Evolutionary conservation across 2,888 invertebrate species (phyloP), one percentile per base, ranked within the genome.

Genomic region (Automeris io): DNA sequence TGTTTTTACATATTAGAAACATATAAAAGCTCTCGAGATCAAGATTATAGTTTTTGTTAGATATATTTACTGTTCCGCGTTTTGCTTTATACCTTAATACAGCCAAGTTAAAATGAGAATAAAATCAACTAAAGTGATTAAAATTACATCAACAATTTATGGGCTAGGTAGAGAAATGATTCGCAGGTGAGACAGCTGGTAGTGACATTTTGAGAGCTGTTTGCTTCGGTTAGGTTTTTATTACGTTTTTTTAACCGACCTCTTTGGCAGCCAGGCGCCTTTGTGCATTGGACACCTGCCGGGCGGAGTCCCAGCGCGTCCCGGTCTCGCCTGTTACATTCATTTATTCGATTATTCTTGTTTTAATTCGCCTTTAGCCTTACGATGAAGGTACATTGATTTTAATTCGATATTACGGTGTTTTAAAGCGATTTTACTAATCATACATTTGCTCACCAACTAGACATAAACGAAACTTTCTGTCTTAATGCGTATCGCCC

Each of bases 281-380:
- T 77, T 79, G 72, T 79, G 70, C 51, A 41, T 38, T 47, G 64
- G 62, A 70, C 80, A 82, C 81, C 82, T 80, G 80, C 80, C 72
- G 57, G 55, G 51, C 54, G 48, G 56, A 55, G 51, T 46, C 51
- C 51, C 41, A 48, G 45, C 49, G 47, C 50, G 57, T 53, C 54
- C 54, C 60, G 52, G 57, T 63, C 57, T 46, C 49, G 60, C 56
- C 47, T 57, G 57, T 59, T 61, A 54, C 61, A 58, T 72, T 67
- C 58, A 62, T 51, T 42, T 40, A 47, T 41, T 47, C 43, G 39
- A 53, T 51, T 49, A 49, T 46, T 39, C 41, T 44, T 35, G 51
- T 42, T 54, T 52, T 47, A 39, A 55, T 53, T 47, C 54, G 49
- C 57, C 56, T 16, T 16, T 2, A 16, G n/a, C 7, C 16, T 29